phyloP scores from a whole-genome alignment of 2,797 vertebrate species.

The Pogoniulus pusillus region DNA sequence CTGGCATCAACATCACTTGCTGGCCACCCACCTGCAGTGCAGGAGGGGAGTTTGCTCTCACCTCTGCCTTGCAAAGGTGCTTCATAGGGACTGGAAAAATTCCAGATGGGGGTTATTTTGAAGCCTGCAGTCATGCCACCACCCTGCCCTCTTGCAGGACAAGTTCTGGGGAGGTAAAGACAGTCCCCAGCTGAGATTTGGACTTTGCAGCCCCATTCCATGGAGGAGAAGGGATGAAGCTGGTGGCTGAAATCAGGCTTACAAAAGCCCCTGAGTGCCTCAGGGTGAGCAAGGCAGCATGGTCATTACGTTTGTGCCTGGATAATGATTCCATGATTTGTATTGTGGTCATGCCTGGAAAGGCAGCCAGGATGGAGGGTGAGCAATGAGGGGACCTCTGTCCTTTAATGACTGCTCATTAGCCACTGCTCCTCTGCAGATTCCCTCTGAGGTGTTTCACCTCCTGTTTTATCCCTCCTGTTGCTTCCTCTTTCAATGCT shows the following conservation, averaged over 20 bases:
- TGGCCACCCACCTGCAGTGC: rapidly evolving
- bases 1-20: rapidly evolving
- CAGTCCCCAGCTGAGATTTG: neutral
- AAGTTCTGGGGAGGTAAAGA: neutral
- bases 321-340: neutral
- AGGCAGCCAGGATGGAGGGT: rapidly evolving
- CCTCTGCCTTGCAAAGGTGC: neutral
- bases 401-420: neutral
- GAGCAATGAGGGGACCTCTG: rapidly evolving
- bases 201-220: neutral
- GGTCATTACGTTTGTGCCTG: neutral
- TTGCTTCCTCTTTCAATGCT: neutral
- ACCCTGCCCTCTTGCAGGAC: neutral
- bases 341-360: rapidly evolving
- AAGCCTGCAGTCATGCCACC: neutral
- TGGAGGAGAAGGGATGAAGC: neutral
- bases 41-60: neutral
- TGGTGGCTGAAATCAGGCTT: neutral
- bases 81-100: neutral
- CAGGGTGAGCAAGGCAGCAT: neutral
- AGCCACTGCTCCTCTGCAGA: rapidly evolving
- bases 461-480: neutral
- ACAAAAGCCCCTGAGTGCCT: neutral
- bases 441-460: neutral
- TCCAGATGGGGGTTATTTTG: neutral